A percentile compares a stretch with the other conserved stretches of the same genome.
Evolutionary conservation across 2,113 vertebrate genomes (phyloP).

Genomic region (Globicephala melas): DNA sequence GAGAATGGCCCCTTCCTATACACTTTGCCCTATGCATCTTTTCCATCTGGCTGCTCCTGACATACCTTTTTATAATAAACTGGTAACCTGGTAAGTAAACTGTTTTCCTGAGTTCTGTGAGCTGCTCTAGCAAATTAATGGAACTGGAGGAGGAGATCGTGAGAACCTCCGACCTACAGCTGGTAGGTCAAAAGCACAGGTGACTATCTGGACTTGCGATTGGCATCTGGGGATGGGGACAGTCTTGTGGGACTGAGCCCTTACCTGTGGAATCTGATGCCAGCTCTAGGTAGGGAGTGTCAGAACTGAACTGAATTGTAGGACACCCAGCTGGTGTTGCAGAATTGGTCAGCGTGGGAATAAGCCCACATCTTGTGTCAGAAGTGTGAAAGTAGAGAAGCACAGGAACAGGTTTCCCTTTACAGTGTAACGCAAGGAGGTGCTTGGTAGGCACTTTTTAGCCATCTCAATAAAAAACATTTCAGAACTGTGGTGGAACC

Average conservation of each 20-base stretch:
- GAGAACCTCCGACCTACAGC: neutral
- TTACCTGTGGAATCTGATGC: neutral
- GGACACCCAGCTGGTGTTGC: neutral
- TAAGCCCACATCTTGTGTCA: neutral
- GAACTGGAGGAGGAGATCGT: neutral
- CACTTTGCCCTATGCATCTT: neutral
- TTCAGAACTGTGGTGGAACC: neutral
- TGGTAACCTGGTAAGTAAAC: no score
- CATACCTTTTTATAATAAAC: neutral
- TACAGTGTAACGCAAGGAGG: neutral
- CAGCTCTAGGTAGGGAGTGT: neutral
- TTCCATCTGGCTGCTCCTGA: neutral
- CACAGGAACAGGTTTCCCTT: neutral
- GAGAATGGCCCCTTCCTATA: neutral
- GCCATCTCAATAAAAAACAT: neutral
- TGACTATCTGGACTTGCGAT: neutral
- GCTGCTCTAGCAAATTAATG: neutral
- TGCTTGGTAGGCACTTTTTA: neutral
- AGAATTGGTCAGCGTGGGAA: neutral
- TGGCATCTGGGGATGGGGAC: neutral
- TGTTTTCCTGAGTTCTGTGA: neutral
- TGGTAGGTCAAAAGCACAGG: neutral
- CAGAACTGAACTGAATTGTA: neutral
- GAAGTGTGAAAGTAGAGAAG: neutral
- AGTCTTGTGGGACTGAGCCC: neutral